These are phyloP conservation scores for Shargacucullia verbasci DNA, from an alignment of 2,888 invertebrate species.

Conservation along the genomic window DNA sequence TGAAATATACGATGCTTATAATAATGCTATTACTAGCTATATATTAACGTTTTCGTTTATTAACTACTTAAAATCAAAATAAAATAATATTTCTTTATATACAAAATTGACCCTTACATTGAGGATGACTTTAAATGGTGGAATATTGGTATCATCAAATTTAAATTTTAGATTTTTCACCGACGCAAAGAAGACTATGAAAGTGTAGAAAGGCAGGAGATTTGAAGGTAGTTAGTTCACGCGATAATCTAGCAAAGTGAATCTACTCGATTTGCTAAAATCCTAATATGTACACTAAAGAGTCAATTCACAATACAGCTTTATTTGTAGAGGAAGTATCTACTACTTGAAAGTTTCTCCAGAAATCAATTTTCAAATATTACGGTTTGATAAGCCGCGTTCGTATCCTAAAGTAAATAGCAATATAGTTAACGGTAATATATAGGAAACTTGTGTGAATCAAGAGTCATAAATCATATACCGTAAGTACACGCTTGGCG, in stretches of 20 bases:
- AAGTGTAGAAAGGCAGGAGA: conserved; percentile 14
- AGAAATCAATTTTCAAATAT: too few species aligned
- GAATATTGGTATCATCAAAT: conserved; percentile 18
- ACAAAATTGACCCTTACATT: conserved; percentile 28
- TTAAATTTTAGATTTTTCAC: conserved; percentile 25
- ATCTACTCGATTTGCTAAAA: too few species aligned
- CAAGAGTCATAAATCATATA: conserved; percentile 43
- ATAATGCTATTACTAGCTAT: too few species aligned
- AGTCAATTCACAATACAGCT: too few species aligned
- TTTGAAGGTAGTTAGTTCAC: conserved; percentile 27
- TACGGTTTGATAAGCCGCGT: too few species aligned
- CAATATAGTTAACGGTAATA: conserved; percentile 29
- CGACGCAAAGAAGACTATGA: conserved; percentile 32
- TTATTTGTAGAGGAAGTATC: too few species aligned
- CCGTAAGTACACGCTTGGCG: conserved; percentile 35
- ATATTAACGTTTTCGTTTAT: background rate
- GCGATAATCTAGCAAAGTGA: conserved; percentile 12
- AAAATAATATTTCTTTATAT: background rate
- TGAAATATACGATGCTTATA: too few species aligned
- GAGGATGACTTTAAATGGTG: conserved; percentile 12
- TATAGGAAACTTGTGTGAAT: conserved; percentile 22
- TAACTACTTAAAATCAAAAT: background rate
- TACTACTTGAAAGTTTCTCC: background rate
- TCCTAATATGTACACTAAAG: too few species aligned
- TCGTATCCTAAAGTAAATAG: background rate